Base-by-base conservation (phyloP, 2,797 vertebrate genomes). In the Okamejei kenojei region DNA sequence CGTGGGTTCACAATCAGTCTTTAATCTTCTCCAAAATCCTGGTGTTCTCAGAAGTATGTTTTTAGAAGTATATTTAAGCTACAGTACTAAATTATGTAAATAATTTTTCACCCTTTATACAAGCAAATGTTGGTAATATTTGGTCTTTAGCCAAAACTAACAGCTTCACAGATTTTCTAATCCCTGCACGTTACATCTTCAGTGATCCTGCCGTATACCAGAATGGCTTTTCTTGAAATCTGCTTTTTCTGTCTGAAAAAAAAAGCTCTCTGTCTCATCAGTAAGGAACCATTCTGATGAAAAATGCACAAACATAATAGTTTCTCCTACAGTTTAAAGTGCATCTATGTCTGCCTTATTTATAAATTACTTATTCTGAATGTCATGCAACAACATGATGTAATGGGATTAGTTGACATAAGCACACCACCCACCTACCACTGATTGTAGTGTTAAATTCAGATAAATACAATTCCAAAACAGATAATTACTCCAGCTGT, bases 61-160 rank as follows among this genome's bases (percentile, higher is more conserved):
- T 61, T 84, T 9, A 84, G 26, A 84, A 58, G 19, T 84, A n/a
- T 29, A 15, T 84, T 84, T n/a, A 15, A 7, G 26, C 17, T 17
- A 54, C 54, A 84, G 54, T 61, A 29, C 54, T 61, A 84, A 84
- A 84, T 84, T 84, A 38, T 79, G 78, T 15, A 79, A 84, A 81
- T 29, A 61, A 29, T 61, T n/a, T 58, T 23, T 61, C n/a, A 11
- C 81, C 54, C 81, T 61, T 13, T 61, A 17, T 84, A 61, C 54
- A 84, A 13, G 10, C 23, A 26, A 84, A 7, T 84, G 54, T 23
- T 84, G 81, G 58, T 58, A 84, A 61, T 61, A 84, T 61, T 84
- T 84, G 81, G 54, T 54, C 81, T 61, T 61, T 61, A 84, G 54
- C 81, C 54, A 84, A 84, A 84, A 54, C 54, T 61, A 84, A 82